Conservation (phyloP, 1,140 invertebrate species). For the Eubasilissa regina region DNA sequence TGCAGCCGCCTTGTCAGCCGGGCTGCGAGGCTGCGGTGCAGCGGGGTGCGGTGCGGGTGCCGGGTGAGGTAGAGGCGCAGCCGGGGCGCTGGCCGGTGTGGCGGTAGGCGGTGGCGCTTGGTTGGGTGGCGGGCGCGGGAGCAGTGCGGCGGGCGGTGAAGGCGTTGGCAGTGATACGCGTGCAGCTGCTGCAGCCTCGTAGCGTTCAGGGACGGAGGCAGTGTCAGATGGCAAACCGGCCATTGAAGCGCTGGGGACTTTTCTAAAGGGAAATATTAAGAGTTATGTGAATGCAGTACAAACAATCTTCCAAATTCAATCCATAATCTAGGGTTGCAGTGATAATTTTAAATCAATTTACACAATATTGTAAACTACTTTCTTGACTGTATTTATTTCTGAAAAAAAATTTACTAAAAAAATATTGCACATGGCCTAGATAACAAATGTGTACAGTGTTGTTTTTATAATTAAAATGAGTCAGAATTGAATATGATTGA, state of each 20-base stretch:
- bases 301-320: too few relatives aligned
- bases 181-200: slow-evolving; percentile 56
- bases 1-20: slow-evolving; percentile 79
- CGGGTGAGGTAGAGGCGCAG: slow-evolving; percentile 60
- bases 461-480: too few relatives aligned
- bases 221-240: slow-evolving; percentile 20
- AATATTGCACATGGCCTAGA: too few relatives aligned
- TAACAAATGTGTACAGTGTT: too few relatives aligned
- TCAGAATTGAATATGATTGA: too few relatives aligned
- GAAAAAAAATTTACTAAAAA: too few relatives aligned
- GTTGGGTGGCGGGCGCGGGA: slow-evolving; percentile 61
- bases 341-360: too few relatives aligned
- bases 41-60: slow-evolving; percentile 60
- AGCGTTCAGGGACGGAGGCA: slow-evolving; percentile 19
- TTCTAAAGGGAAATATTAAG: neutral
- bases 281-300: neutral
- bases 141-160: slow-evolving; percentile 49
- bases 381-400: too few relatives aligned
- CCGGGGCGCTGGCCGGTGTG: slow-evolving; percentile 72
- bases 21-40: slow-evolving; percentile 73
- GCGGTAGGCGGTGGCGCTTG: neutral
- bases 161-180: slow-evolving; percentile 23
- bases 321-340: too few relatives aligned
- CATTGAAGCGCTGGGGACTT: slow-evolving; percentile 18
- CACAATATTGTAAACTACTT: too few relatives aligned